Evolutionary conservation across 2,113 vertebrate genomes (phyloP).

Genomic region (Mormoops blainvillei): DNA sequence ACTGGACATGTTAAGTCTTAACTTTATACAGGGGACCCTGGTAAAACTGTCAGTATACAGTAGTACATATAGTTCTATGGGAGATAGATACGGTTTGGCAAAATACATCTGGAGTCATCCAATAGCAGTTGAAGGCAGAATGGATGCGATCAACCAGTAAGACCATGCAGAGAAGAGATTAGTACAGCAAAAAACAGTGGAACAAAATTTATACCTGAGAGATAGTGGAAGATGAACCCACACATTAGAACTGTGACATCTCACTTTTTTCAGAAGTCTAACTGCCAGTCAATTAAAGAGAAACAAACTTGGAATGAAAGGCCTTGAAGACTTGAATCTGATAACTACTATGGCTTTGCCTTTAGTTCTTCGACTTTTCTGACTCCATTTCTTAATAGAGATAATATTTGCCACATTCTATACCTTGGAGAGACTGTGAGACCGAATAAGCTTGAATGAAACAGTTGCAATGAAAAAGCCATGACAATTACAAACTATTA

Average conservation of each 20-base stretch:
- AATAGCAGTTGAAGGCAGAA: not conserved
- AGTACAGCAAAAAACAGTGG: not conserved
- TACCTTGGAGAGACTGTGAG: not conserved
- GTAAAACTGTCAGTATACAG: not conserved
- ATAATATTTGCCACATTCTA: not conserved
- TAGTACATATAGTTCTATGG: not conserved
- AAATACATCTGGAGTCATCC: not conserved
- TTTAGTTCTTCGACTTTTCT: not conserved
- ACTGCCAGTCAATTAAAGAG: not conserved
- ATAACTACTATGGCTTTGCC: not conserved
- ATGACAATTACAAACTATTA: not conserved
- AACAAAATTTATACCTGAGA: not conserved
- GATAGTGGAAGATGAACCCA: not conserved
- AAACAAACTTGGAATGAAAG: not conserved
- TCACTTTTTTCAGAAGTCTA: not conserved
- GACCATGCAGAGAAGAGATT: not conserved
- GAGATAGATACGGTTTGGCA: not conserved
- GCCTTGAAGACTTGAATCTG: not conserved
- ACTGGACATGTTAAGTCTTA: not conserved
- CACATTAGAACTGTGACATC: not conserved
- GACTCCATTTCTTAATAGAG: not conserved
- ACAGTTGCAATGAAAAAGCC: not conserved
- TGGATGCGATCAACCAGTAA: not conserved
- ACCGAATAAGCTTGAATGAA: not conserved
- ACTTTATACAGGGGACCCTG: not conserved